Base-by-base conservation (phyloP, 2,797 vertebrate species). In the Echeneis naucrates region DNA sequence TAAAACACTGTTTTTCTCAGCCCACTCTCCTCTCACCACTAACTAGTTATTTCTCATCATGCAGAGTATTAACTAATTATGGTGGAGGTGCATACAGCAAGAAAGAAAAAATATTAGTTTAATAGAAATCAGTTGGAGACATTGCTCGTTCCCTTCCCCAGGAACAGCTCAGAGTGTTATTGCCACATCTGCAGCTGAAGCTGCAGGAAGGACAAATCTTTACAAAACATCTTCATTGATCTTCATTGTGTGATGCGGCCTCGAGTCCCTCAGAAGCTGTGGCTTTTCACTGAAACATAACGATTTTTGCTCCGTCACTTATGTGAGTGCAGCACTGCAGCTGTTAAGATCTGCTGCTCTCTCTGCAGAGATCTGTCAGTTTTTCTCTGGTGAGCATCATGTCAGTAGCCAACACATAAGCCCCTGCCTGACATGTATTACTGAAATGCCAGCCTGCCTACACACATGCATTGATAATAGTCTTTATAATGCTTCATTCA, bases 11-110 rank as follows among this genome's bases (percentile, higher is more conserved):
- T 76, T 72, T 75, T 51, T n/a, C 32, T 61, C 48, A 68, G 40
- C 38, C 53, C 56, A 72, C 33, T 38, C 68, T 70, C 53, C 17
- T 26, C 72, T 64, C 40, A 38, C 61, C 24, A 8, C 45, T 64
- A 67, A 57, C 53, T 68, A 52, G 76, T 71, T 60, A 66, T 33
- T 23, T 55, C 40, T 64, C 37, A 59, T 57, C 67, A 64, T 72
- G 77, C 83, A 89, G 89, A 87, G 53, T 59, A 81, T 90, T 63
- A 81, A 85, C 72, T 87, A 74, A 77, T 53, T 75, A 62, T 40
- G 55, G 23, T 45, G 53, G 48, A 65, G 30, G 26, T 77, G 56
- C 66, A 69, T 83, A 48, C 78, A 58, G 64, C 47, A 23, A 81
- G 68, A 35, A 55, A 64, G 48, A 78, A 48, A 65, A 76, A 56